These are phyloP conservation scores for Ophraella communa DNA, from an alignment of 2,888 invertebrate genomes.

Conservation along the genomic window DNA sequence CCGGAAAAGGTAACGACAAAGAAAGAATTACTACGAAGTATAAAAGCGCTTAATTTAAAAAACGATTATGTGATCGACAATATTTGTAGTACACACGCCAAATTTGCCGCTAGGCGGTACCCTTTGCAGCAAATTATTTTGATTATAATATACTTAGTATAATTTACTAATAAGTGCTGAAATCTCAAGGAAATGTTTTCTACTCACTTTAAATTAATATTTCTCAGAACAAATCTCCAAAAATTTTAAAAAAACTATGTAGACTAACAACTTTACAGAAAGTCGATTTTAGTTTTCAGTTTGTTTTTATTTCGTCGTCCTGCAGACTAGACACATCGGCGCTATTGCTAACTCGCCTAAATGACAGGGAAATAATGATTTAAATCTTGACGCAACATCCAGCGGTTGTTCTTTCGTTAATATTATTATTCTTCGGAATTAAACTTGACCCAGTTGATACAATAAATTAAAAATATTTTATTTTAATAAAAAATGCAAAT, in stretches of 20 bases:
- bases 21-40: no score
- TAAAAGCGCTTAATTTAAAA: no score
- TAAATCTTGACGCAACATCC: conserved; percentile 4
- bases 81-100: no score
- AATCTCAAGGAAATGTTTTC: neutral
- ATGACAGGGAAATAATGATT: neutral
- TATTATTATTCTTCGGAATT: neutral
- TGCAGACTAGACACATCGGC: conserved; percentile 17
- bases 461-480: no score
- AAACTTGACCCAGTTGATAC: conserved; percentile 2
- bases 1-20: no score
- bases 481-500: no score
- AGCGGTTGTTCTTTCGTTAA: conserved; percentile 5
- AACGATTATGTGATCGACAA: no score
- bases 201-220: neutral
- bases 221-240: neutral
- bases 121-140: no score
- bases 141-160: no score
- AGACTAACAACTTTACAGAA: neutral
- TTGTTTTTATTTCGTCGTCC: conserved; percentile 18
- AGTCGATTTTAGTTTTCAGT: neutral
- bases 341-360: conserved; percentile 2
- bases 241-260: neutral
- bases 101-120: no score
- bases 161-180: no score